Evolutionary conservation across 1,140 invertebrate genomes (phyloP).

Genomic region (Drosophila arawakana): DNA sequence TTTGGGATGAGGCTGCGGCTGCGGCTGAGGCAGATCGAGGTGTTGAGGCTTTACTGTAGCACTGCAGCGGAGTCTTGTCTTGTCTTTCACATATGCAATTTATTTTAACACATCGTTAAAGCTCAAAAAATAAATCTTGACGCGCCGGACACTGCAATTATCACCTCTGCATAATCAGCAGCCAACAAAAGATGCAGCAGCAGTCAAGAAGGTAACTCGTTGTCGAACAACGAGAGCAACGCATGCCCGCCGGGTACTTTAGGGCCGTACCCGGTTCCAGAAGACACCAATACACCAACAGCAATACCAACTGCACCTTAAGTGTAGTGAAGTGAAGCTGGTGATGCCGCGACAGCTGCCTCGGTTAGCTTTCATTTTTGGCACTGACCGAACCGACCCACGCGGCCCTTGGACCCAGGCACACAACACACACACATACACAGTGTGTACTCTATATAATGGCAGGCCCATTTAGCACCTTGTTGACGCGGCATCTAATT

Average conservation of each 20-base stretch:
- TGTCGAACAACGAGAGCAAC: constrained; percentile 77
- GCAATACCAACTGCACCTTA: neutral
- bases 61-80: neutral
- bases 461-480: constrained; percentile 78
- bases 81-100: constrained; percentile 70
- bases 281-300: constrained; percentile 2
- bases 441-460: constrained; percentile 50
- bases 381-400: constrained; percentile 47
- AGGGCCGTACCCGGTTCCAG: constrained; percentile 35
- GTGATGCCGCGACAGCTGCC: constrained; percentile 32
- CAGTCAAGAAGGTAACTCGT: constrained; percentile 38
- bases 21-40: constrained; percentile 11
- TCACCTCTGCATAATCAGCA: constrained; percentile 81
- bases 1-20: constrained; percentile 25
- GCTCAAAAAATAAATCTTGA: constrained; percentile 82
- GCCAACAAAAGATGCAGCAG: constrained; percentile 7
- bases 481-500: constrained; percentile 83
- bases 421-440: neutral
- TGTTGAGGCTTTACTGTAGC: neutral
- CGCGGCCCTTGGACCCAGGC: constrained; percentile 33
- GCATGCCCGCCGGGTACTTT: constrained; percentile 61
- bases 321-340: neutral
- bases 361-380: constrained; percentile 55
- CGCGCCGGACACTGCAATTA: constrained; percentile 81
- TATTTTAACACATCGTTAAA: constrained; percentile 83